A percentile compares a stretch with the other conserved stretches of the same genome.
Evolutionary conservation across 2,888 invertebrate genomes (phyloP).

Genomic region (Scaeva pyrastri): DNA sequence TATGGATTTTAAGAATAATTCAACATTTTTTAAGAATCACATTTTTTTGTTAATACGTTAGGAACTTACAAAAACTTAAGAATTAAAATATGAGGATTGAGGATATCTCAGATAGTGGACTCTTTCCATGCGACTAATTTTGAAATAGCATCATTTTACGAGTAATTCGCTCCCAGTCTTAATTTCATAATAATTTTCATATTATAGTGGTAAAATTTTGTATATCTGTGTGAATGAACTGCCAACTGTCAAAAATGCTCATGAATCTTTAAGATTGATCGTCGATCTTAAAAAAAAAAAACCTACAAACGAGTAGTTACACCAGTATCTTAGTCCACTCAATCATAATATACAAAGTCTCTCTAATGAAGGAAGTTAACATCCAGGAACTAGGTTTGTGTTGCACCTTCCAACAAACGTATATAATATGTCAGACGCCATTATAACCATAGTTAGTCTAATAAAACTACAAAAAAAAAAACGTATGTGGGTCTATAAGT

Average conservation of each 20-base stretch:
- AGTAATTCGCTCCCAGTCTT: too few species aligned
- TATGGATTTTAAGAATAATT: too few species aligned
- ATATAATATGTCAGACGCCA: too few species aligned
- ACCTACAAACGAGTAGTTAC: not conserved
- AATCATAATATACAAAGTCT: not conserved
- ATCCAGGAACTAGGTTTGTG: not conserved
- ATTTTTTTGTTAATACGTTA: too few species aligned
- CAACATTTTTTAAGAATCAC: too few species aligned
- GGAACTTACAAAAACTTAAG: too few species aligned
- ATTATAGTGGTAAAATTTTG: too few species aligned
- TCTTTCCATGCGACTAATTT: too few species aligned
- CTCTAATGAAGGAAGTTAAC: not conserved
- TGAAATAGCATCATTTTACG: too few species aligned
- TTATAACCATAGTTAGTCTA: not conserved
- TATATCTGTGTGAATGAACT: not conserved
- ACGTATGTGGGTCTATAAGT: not conserved
- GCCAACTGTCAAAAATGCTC: not conserved
- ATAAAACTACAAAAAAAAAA: constrained; percentile 2
- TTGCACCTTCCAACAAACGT: not conserved
- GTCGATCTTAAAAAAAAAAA: not conserved
- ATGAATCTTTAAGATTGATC: not conserved
- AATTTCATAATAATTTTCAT: too few species aligned
- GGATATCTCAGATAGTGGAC: too few species aligned
- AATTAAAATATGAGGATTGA: too few species aligned
- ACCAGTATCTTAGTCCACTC: not conserved